Evolutionary conservation across 2,888 invertebrate species (phyloP).

Genomic region (Disparrhopalites patrizii): DNA sequence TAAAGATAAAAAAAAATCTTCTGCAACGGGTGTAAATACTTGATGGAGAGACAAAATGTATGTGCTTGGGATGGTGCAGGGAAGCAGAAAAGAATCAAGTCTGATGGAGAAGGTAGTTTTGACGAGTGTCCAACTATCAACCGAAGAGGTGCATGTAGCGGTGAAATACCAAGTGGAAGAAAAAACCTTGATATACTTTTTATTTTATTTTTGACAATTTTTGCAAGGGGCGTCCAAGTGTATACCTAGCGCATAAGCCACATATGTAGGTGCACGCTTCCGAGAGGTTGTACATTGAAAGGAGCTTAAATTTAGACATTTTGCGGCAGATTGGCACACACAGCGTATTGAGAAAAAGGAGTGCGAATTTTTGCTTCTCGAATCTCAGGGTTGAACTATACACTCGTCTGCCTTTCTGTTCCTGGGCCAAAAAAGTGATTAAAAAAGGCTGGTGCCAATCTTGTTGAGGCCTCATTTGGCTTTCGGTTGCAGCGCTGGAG

Average conservation of each 20-base stretch:
- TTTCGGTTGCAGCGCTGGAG: constrained; percentile 48
- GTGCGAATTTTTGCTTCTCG: constrained; percentile 37
- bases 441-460: constrained; percentile 48
- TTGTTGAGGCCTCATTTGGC: constrained; percentile 48
- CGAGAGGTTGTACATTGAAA: constrained; percentile 25
- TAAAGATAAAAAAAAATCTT: too few species aligned
- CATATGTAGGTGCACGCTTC: constrained; percentile 18
- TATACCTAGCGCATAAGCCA: constrained; percentile 19
- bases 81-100: constrained; percentile 29
- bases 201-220: constrained; percentile 45
- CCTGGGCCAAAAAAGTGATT: constrained; percentile 49
- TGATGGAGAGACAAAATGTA: constrained; percentile 11
- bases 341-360: constrained; percentile 26
- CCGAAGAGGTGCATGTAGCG: constrained; percentile 30
- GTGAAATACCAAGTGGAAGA: constrained; percentile 35
- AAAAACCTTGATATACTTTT: constrained; percentile 46
- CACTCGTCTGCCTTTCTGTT: constrained; percentile 39
- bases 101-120: constrained; percentile 31
- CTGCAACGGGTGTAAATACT: too few species aligned
- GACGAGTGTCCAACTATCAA: constrained; percentile 35
- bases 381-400: constrained; percentile 34
- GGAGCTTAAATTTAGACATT: constrained; percentile 43
- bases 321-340: constrained; percentile 41
- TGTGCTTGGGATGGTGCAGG: constrained; percentile 24
- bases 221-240: constrained; percentile 30